A percentile compares a stretch with the other conserved stretches of the same genome.
Evolutionary conservation across 1,140 invertebrate species (phyloP).

Genomic region (Brachionus calyciflorus): DNA sequence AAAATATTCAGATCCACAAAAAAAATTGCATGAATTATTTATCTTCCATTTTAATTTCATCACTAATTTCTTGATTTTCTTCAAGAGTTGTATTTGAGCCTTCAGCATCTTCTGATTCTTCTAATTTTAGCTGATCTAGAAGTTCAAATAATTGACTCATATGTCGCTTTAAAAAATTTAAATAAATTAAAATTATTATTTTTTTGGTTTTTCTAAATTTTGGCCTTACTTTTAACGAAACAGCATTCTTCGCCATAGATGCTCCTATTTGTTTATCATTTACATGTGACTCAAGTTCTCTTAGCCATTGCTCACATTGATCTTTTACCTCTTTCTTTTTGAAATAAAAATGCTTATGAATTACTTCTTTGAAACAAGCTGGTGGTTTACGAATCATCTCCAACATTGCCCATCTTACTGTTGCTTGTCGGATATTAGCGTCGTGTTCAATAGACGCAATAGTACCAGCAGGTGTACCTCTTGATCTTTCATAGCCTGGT

Average conservation of each 20-base stretch:
- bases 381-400: conserved; percentile 85
- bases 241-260: conserved; percentile 28
- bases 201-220: neutral
- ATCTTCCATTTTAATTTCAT: neutral
- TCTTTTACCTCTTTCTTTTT: conserved; percentile 46
- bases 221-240: conserved; percentile 22
- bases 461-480: conserved; percentile 80
- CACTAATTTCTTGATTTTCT: neutral
- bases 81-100: neutral
- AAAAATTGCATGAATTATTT: neutral
- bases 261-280: conserved; percentile 45
- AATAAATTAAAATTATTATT: neutral
- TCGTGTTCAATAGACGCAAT: conserved; percentile 85
- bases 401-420: conserved; percentile 90
- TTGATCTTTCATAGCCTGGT: conserved; percentile 87
- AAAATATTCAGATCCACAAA: neutral
- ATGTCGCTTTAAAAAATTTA: conserved; percentile 35
- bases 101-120: conserved; percentile 27
- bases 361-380: conserved; percentile 75
- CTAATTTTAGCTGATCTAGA: conserved; percentile 27
- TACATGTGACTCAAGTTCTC: conserved; percentile 39
- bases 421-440: conserved; percentile 89
- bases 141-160: conserved; percentile 34
- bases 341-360: conserved; percentile 40
- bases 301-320: conserved; percentile 44